A percentile compares a stretch with the other conserved stretches of the same genome.
Conservation (phyloP, 1,140 invertebrate species). For the Tachypleus tridentatus region DNA sequence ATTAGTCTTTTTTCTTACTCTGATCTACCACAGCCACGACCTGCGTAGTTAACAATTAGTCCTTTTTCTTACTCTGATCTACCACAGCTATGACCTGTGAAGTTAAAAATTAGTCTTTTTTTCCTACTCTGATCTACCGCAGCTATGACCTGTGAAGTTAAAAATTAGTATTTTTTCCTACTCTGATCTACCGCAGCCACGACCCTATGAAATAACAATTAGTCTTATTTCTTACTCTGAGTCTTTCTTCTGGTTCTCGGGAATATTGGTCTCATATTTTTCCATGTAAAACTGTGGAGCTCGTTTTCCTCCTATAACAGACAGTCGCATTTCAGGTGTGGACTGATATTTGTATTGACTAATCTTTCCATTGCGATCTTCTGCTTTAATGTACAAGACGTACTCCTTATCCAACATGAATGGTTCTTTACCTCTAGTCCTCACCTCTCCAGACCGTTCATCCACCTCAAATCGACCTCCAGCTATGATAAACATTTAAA, state of each 20-base stretch:
- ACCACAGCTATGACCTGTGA: too few species aligned
- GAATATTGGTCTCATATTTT: slow-evolving; percentile 84
- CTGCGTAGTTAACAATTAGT: too few species aligned
- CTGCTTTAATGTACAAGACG: slow-evolving; percentile 86
- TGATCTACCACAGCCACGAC: too few species aligned
- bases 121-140: too few species aligned
- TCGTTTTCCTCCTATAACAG: slow-evolving; percentile 83
- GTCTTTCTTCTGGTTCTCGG: slow-evolving; percentile 90
- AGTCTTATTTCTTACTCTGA: slow-evolving; percentile 58
- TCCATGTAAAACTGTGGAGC: slow-evolving; percentile 90
- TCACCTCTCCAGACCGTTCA: slow-evolving; percentile 81
- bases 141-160: too few species aligned
- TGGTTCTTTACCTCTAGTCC: slow-evolving; percentile 74
- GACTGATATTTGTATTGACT: slow-evolving; percentile 73
- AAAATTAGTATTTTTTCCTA: background rate
- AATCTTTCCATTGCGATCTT: slow-evolving; percentile 83
- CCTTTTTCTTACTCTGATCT: too few species aligned
- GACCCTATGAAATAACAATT: slow-evolving; percentile 5
- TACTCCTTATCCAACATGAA: slow-evolving; percentile 94
- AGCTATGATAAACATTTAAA: slow-evolving; percentile 34
- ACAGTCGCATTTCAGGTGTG: slow-evolving; percentile 76
- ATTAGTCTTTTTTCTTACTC: too few species aligned
- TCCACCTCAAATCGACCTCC: slow-evolving; percentile 74
- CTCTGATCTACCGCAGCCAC: background rate
- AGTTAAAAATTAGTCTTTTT: too few species aligned